phyloP scores from a whole-genome alignment of 1,140 invertebrate genomes.

The Trichonephila clavipes region DNA sequence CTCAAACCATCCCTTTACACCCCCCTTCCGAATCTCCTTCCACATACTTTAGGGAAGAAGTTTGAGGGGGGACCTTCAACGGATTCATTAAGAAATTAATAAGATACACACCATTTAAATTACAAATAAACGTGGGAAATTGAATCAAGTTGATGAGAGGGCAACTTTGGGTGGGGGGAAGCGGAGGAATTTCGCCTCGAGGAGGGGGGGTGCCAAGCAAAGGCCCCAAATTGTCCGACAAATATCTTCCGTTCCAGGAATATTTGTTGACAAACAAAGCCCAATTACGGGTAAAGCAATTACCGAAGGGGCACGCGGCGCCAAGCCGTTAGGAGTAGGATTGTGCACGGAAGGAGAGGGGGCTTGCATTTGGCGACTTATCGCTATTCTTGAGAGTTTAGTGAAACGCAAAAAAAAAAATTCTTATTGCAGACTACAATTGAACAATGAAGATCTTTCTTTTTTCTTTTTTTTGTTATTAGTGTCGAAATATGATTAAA shows the following conservation, averaged over 20 bases:
- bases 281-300: slow-evolving; percentile 77
- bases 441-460: too few species aligned
- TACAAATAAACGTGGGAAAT: slow-evolving; percentile 77
- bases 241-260: slow-evolving; percentile 76
- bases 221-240: slow-evolving; percentile 77
- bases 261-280: slow-evolving; percentile 78
- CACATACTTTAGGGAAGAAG: neutral
- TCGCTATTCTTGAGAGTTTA: neutral
- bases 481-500: too few species aligned
- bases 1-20: neutral
- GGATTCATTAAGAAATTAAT: slow-evolving; percentile 78
- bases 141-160: slow-evolving; percentile 77
- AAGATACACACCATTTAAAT: slow-evolving; percentile 78
- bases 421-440: too few species aligned
- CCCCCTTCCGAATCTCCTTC: neutral
- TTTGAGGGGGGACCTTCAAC: slow-evolving; percentile 12
- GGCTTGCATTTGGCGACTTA: slow-evolving; percentile 36
- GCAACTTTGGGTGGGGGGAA: slow-evolving; percentile 60
- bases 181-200: slow-evolving; percentile 21
- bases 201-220: slow-evolving; percentile 43
- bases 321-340: slow-evolving; percentile 66
- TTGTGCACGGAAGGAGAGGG: slow-evolving; percentile 8
- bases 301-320: slow-evolving; percentile 73
- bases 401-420: neutral
- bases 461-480: too few species aligned